Evolutionary conservation across 2,113 vertebrate species (phyloP).

Genomic region (Channa argus): DNA sequence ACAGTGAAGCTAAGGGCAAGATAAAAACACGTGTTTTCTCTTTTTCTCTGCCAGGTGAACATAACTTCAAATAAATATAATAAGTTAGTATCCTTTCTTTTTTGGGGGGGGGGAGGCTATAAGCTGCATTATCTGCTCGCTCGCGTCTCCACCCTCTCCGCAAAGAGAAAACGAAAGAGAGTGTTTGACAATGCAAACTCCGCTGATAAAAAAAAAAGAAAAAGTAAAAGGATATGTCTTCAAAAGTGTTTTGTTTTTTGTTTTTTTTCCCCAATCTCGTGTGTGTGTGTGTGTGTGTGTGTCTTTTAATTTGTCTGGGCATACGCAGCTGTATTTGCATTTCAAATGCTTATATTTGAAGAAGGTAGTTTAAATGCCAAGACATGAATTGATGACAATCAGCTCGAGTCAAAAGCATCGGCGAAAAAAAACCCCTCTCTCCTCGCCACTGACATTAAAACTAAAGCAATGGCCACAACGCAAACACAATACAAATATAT

Average conservation of each 20-base stretch:
- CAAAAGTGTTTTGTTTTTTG: conserved; percentile 69
- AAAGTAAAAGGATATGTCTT: conserved; percentile 74
- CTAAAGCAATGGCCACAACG: conserved; percentile 73
- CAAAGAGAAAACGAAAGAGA: conserved; percentile 30
- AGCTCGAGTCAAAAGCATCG: conserved; percentile 73
- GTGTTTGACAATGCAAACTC: conserved; percentile 75
- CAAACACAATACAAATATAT: conserved; percentile 80
- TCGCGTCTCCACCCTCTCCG: conserved; percentile 40
- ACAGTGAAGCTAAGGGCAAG: conserved; percentile 71
- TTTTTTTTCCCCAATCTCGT: neutral
- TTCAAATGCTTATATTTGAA: conserved; percentile 86
- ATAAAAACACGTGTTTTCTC: conserved; percentile 56
- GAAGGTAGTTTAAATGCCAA: conserved; percentile 87
- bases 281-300: conserved; percentile 3
- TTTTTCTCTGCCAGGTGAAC: conserved; percentile 46
- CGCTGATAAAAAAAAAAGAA: conserved; percentile 53
- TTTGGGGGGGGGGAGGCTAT: conserved; percentile 31
- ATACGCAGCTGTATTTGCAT: conserved; percentile 85
- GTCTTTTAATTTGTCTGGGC: conserved; percentile 82
- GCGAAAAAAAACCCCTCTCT: conserved; percentile 63
- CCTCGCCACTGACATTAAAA: conserved; percentile 83
- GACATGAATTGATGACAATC: conserved; percentile 86
- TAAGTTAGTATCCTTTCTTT: conserved; percentile 45
- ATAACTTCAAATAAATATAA: conserved; percentile 78
- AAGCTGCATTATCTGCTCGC: conserved; percentile 65